Conservation (phyloP, 2,797 vertebrate species). For the Chromobotia macracanthus region DNA sequence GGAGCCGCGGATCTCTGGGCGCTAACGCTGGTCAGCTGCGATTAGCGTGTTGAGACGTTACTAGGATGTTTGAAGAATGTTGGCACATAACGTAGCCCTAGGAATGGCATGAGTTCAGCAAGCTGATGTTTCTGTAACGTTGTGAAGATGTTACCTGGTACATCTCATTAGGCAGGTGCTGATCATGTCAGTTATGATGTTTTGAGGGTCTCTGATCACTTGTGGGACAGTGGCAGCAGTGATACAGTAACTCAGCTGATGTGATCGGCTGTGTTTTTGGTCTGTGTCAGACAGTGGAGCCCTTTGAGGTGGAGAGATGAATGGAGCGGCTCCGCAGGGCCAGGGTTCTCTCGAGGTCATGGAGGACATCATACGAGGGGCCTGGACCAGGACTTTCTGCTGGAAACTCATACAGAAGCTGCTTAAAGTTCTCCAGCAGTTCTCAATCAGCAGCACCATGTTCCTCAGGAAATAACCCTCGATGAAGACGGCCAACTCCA, state of each 20-base stretch:
- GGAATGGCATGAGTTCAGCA: constrained; percentile 41
- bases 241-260: too few relatives aligned
- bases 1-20: constrained; percentile 10
- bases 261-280: constrained; percentile 17
- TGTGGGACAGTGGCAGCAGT: constrained; percentile 8
- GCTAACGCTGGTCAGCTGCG: background rate
- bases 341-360: constrained; percentile 95
- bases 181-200: constrained; percentile 10
- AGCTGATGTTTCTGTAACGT: constrained; percentile 17
- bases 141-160: constrained; percentile 30
- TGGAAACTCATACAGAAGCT: constrained; percentile 89
- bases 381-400: constrained; percentile 82
- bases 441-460: constrained; percentile 98
- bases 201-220: constrained; percentile 30
- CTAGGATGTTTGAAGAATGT: constrained; percentile 57
- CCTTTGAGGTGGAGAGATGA: constrained; percentile 97
- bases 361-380: constrained; percentile 86
- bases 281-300: constrained; percentile 88
- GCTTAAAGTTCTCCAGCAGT: constrained; percentile 94
- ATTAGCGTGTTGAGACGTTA: constrained; percentile 29
- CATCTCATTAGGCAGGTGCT: constrained; percentile 6
- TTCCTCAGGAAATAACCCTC: constrained; percentile 99
- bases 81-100: too few relatives aligned
- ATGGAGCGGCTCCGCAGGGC: constrained; percentile 95
- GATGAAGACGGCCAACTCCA: constrained; percentile 90